Base-by-base conservation (phyloP, 2,113 vertebrate species). In the Thinocorus orbignyianus region DNA sequence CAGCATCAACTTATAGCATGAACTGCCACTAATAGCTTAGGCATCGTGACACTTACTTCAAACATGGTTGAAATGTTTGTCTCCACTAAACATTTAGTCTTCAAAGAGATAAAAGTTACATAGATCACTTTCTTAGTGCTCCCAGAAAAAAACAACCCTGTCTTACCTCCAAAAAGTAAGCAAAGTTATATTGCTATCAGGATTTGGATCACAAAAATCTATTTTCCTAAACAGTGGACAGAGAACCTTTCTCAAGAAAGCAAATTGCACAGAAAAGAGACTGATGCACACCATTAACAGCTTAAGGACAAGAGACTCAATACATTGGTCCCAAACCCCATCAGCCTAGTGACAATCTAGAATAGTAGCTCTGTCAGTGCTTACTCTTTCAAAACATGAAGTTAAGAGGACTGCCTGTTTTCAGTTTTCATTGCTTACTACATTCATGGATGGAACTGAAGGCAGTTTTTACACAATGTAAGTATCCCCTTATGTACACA, bases 381-480 rank as follows among this genome's bases (percentile, higher is more conserved):
- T 1, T 2, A 24, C 11, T 13, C 15, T 20, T 37, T 23, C 5
- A 3, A 64, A 49, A 42, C 2, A 9, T 4, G 5, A 80, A 8
- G 19, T 39, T 41, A 30, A 8, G 46, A 57, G 57, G 19, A 35
- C 9, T 25, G 37, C 13, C 12, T 8, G 4, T n/a, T 58, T 14
- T 7, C 41, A 15, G 22, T 57, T 19, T 6, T 60, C 23, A 35
- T 66, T 5, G 9, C 35, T 41, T 20, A 12, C 17, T 9, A 17
- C 0, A 37, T 11, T n/a, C 28, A 30, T 1, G 41, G 15, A 54
- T 16, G 3, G 54, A 73, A 69, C 17, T 2, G 4, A 70, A 57
- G 7, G 7, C 24, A 49, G 7, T 9, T 62, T 71, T 84, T 7
- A 86, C 12, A 51, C 4, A 13, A 3, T 6, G 0, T 6, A 42